Base-by-base conservation (phyloP, 2,113 vertebrate species). In the Dolichotis patagonum region DNA sequence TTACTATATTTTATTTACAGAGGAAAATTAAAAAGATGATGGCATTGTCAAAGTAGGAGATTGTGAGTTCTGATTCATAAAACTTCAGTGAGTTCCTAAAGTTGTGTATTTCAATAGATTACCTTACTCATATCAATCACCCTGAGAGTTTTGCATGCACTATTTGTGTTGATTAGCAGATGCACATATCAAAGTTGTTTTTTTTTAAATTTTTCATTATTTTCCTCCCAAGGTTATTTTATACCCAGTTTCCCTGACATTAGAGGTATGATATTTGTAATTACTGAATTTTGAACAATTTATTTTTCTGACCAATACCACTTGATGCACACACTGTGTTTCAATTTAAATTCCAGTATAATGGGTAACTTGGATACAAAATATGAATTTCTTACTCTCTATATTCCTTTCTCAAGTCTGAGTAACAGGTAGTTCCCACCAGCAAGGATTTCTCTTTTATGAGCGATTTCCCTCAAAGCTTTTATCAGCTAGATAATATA, bases 191-290 rank as follows among this genome's bases (percentile, higher is more conserved):
- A 46, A 94, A 92, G 16, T 56, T 83, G 7, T 69, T 91, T 88
- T 93, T 85, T 32, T 81, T 85, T 93, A 89, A 89, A 89, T 22
- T 54, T 96, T 89, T 78, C 13, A 78, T 85, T 91, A 62, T 82
- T 89, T 96, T 3, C 60, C 30, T 89, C 97, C 14, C 52, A 91
- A 62, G 43, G 2, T 88, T 89, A 88, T 85, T 38, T 95, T 52
- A 91, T 52, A 32, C 17, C 20, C 46, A 75, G 38, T 12, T 65
- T 87, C 60, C 77, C 43, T 96, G 60, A 85, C 26, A 77, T n/a
- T 46, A 75, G 52, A 8, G 62, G 10, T 84, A 96, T 85, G 26
- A 43, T 62, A 49, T 17, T 69, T 91, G 38, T 52, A 80, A 90
- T 73, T 83, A 81, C 28, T 95, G 26, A 83, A 71, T 85, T 91